Percentiles rank a stretch among this genome's conserved stretches.
phyloP scores from a whole-genome alignment of 2,888 invertebrate genomes.

The Caenorhabditis plicata region DNA sequence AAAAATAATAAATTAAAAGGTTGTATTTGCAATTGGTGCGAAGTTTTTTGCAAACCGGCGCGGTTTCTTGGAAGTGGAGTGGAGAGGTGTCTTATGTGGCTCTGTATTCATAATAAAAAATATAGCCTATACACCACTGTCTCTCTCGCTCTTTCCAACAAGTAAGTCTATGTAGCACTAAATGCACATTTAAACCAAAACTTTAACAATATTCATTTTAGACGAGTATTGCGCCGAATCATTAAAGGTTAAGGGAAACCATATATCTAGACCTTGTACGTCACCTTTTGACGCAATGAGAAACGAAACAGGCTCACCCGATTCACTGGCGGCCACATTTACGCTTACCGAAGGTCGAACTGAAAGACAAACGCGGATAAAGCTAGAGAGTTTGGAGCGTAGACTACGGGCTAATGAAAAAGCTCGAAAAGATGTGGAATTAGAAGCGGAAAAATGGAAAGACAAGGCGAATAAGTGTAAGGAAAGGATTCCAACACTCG shows the following conservation, averaged over 20 bases:
- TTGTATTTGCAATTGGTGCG: too few species aligned
- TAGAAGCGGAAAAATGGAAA: constrained; percentile 40
- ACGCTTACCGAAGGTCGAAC: constrained; percentile 27
- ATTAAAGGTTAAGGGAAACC: not conserved
- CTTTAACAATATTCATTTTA: too few species aligned
- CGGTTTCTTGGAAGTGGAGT: too few species aligned
- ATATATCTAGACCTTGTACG: constrained; percentile 4
- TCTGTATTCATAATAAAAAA: too few species aligned
- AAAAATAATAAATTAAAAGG: too few species aligned
- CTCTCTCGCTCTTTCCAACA: too few species aligned
- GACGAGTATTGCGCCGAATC: too few species aligned
- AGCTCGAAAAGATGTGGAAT: constrained; percentile 35
- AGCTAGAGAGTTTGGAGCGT: constrained; percentile 39
- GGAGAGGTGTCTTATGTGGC: too few species aligned
- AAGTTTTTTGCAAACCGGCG: too few species aligned
- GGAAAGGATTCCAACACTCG: constrained; percentile 22
- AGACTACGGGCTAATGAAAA: constrained; percentile 38
- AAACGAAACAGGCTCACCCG: constrained; percentile 16
- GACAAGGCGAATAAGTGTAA: constrained; percentile 13
- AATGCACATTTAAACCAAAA: too few species aligned
- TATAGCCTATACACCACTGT: too few species aligned
- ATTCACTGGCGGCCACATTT: constrained; percentile 31
- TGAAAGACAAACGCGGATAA: constrained; percentile 41
- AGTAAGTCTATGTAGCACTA: too few species aligned
- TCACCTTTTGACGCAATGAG: constrained; percentile 10